phyloP scores from a whole-genome alignment of 2,888 invertebrate species.

The Boloria euphrosyne region DNA sequence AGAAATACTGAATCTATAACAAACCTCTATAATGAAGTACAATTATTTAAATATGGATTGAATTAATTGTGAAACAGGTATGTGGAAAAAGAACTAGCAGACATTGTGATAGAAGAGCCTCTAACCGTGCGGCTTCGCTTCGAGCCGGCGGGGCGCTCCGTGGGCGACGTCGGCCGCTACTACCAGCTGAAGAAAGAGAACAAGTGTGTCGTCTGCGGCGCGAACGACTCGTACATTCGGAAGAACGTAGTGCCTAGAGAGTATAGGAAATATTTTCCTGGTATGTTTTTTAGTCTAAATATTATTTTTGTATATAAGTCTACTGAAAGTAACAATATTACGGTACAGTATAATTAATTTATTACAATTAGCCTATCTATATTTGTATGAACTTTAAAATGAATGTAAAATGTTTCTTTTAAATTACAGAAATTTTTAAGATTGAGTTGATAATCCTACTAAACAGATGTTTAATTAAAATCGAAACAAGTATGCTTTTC shows the following conservation, averaged over 20 bases:
- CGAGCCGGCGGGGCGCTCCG: conserved; percentile 89
- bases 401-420: no score
- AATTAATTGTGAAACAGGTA: conserved; percentile 65
- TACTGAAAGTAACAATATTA: no score
- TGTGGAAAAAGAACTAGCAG: conserved; percentile 74
- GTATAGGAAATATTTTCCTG: conserved; percentile 89
- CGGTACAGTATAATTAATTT: no score
- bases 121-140: conserved; percentile 87
- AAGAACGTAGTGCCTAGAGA: conserved; percentile 93
- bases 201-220: conserved; percentile 90
- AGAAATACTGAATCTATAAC: no score
- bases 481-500: no score
- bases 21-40: no score
- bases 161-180: conserved; percentile 86
- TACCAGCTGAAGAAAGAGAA: conserved; percentile 88
- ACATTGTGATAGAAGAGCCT: conserved; percentile 70
- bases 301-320: background rate
- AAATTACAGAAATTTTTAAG: no score
- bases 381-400: no score
- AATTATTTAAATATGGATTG: no score
- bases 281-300: conserved; percentile 55
- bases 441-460: no score
- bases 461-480: no score
- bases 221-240: conserved; percentile 84
- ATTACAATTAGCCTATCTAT: no score